Evolutionary conservation across 2,113 vertebrate species (phyloP), one percentile per base, ranked within the genome.

Genomic region (Mugil cephalus): DNA sequence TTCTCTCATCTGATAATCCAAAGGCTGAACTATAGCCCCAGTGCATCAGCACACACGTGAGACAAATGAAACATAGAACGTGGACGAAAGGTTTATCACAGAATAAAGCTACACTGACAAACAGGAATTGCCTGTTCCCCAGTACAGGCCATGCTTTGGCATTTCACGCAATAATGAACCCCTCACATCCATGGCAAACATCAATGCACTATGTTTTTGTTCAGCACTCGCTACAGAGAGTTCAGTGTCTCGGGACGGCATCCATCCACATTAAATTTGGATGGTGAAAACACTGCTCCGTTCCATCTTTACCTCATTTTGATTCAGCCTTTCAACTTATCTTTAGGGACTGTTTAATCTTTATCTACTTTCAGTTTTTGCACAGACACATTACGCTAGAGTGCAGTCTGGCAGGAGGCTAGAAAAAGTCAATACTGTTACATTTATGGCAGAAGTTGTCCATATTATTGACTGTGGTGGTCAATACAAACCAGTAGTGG

Each of bases 381-480:
- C 73, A 71, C 60, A 58, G 70, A 80, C 89, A 69, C 80, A 76
- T 86, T 89, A 80, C 67, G 35, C 63, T 65, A 51, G 62, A 46
- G 55, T 82, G 72, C 69, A 86, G 78, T 83, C 83, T 79, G 74
- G 77, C 82, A 74, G n/a, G 53, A 69, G 77, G 69, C 54, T 40
- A 17, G 71, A 78, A 83, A 84, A 89, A 84, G 68, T 84, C 79
- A 83, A 90, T 89, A 88, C 85, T 89, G 71, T 82, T 79, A 84
- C 75, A 86, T 80, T 75, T 64, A 75, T 72, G 83, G 80, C 77
- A 82, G 88, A 85, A 85, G 85, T 77, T 84, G 78, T 21, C 81
- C 74, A 79, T 91, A 85, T 83, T 89, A 93, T 92, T 81, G 91
- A 93, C 92, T 62, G 69, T 11, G 61, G 56, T 56, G 66, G 79